Base-by-base conservation (phyloP, 2,888 invertebrate species). In the Parnassius orleans region DNA sequence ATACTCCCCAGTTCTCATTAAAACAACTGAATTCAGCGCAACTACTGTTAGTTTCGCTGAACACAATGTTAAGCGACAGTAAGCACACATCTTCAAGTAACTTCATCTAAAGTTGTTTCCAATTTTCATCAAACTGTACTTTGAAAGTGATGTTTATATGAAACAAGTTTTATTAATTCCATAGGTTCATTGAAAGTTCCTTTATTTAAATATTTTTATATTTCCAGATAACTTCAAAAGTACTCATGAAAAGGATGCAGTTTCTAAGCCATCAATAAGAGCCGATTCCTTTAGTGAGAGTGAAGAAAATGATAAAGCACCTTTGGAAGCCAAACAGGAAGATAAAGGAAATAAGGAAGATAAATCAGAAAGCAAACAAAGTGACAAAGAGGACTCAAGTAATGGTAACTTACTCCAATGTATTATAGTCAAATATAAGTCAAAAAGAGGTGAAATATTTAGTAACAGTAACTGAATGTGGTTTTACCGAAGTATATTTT, bases 231-330 rank as follows among this genome's bases (percentile, higher is more conserved):
- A 33, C 7, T 48, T 9, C 0, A 48, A 48, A 48, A 9, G 9
- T 9, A 9, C n/a, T 14, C 0, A 48, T 9, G 9, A 14, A 14
- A 48, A 15, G 5, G 14, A 48, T 10, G 58, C 64, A 14, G 68
- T 71, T 53, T 44, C 63, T 0, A 66, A 60, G 14, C 70, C 63
- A 3, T 61, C 69, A 24, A 65, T 71, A 59, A 72, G 76, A 62
- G 69, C 68, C 2, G 79, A 76, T 44, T 75, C 77, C 1, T 68
- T 68, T 24, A 77, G 72, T 60, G 74, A 68, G 3, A 76, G 72
- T 59, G 68, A 72, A n/a, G 59, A 56, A 60, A 60, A 47, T 44
- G 33, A 58, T 11, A 55, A 60, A 60, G 43, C 24, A 9, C 12
- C n/a, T 19, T 43, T 42, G n/a, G 10, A 10, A 11, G 14, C 53